Evolutionary conservation across 2,888 invertebrate genomes (phyloP).

Genomic region (Bugula neritina): DNA sequence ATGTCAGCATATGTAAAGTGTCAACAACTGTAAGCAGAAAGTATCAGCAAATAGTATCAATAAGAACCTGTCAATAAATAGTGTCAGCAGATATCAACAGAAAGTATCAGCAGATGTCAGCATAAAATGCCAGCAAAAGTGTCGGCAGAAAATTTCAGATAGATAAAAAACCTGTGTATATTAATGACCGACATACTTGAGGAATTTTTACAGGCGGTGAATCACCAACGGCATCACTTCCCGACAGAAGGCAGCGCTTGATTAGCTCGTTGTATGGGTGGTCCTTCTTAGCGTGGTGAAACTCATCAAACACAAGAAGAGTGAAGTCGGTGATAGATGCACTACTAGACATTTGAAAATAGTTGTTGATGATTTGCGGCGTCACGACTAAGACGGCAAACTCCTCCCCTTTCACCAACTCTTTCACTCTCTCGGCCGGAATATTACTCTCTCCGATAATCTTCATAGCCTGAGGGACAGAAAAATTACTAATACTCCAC

Average conservation of each 20-base stretch:
- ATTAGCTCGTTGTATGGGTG: conserved; percentile 47
- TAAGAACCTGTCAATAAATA: too few species aligned
- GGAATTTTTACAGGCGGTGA: background rate
- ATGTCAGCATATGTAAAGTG: too few species aligned
- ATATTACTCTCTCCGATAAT: conserved; percentile 12
- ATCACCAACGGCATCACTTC: too few species aligned
- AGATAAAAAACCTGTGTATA: too few species aligned
- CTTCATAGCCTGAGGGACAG: background rate
- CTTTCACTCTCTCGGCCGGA: background rate
- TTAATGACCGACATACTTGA: too few species aligned
- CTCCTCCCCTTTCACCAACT: background rate
- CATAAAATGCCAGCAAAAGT: too few species aligned
- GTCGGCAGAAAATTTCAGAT: too few species aligned
- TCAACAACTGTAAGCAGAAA: background rate
- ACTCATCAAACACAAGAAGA: conserved; percentile 47
- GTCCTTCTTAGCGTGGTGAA: conserved; percentile 43
- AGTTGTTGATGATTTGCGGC: background rate
- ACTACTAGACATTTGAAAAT: background rate
- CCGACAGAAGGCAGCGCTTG: background rate
- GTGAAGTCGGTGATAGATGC: conserved; percentile 33
- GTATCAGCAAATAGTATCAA: too few species aligned
- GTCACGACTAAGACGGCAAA: conserved; percentile 13
- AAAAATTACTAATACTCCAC: background rate
- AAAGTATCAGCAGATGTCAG: too few species aligned
- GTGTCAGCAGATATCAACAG: too few species aligned